Conservation (phyloP, 1,140 invertebrate species). For the Coboldia fuscipes region DNA sequence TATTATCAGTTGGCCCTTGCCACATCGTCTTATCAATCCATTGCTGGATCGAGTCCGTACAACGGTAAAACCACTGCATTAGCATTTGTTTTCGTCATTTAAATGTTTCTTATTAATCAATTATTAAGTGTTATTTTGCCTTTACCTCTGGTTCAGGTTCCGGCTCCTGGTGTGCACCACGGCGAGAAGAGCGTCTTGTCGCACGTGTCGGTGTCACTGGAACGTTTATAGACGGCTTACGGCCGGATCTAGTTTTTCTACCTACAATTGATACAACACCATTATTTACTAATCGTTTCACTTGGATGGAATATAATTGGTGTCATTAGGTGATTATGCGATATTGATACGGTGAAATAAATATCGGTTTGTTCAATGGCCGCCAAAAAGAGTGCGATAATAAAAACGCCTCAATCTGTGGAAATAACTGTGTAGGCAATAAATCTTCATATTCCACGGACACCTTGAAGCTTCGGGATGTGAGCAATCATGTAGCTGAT, state of each 20-base stretch:
- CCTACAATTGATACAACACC: too few species aligned
- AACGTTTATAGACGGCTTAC: too few species aligned
- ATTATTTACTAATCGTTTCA: too few species aligned
- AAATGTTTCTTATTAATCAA: slow-evolving; percentile 11
- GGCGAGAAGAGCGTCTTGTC: too few species aligned
- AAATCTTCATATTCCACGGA: neutral
- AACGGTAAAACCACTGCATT: slow-evolving; percentile 14
- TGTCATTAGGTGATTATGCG: neutral
- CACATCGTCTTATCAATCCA: slow-evolving; percentile 5
- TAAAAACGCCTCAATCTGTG: neutral
- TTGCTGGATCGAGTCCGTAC: slow-evolving; percentile 16
- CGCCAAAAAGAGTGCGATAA: neutral
- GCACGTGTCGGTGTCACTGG: too few species aligned
- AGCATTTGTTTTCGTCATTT: slow-evolving; percentile 5
- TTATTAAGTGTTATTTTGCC: neutral
- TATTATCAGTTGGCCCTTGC: slow-evolving; percentile 21
- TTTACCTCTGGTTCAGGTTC: neutral
- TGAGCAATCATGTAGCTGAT: slow-evolving; percentile 3
- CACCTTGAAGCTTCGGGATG: neutral
- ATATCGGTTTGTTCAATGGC: neutral
- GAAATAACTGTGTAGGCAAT: neutral
- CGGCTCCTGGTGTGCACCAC: too few species aligned
- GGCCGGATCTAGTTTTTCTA: too few species aligned
- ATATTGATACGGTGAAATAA: neutral
- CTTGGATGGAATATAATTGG: too few species aligned